A percentile compares a stretch with the other conserved stretches of the same genome.
phyloP scores from a whole-genome alignment of 30 jellyfish, hydroid and myxozoan species.

The Rhopilema esculentum region DNA sequence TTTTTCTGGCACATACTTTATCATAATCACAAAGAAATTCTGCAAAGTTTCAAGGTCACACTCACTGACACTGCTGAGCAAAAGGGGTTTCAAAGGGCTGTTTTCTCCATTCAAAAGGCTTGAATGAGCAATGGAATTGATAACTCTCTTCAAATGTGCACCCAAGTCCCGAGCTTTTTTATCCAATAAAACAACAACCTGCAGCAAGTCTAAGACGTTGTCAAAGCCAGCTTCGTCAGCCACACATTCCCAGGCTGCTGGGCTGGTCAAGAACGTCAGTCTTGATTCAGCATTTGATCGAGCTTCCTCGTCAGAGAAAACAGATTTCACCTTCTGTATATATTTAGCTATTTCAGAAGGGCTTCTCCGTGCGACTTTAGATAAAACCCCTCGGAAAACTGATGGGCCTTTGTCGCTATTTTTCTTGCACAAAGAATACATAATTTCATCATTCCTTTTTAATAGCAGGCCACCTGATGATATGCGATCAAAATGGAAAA shows the following conservation, averaged over 20 bases:
- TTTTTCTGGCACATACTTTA: slow-evolving; percentile 19
- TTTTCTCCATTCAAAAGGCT: neutral
- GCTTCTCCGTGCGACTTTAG: neutral
- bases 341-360: neutral
- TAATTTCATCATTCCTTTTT: slow-evolving; percentile 1
- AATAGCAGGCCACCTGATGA: slow-evolving; percentile 10
- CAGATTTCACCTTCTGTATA: neutral
- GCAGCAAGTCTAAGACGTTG: slow-evolving; percentile 5
- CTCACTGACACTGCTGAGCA: neutral
- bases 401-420: slow-evolving; percentile 7
- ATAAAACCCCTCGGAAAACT: slow-evolving; percentile 26
- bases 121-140: slow-evolving; percentile 17
- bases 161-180: neutral
- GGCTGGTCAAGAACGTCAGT: slow-evolving; percentile 11
- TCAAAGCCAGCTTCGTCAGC: neutral
- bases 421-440: slow-evolving; percentile 1
- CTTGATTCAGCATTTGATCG: neutral
- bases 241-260: slow-evolving; percentile 27
- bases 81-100: neutral
- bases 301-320: neutral
- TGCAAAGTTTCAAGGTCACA: neutral
- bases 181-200: neutral
- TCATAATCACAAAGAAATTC: neutral
- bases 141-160: slow-evolving; percentile 7
- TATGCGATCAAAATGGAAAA: slow-evolving; percentile 49